Conservation (phyloP, 2,888 invertebrate species). For the Drosophila flavopinicola region DNA sequence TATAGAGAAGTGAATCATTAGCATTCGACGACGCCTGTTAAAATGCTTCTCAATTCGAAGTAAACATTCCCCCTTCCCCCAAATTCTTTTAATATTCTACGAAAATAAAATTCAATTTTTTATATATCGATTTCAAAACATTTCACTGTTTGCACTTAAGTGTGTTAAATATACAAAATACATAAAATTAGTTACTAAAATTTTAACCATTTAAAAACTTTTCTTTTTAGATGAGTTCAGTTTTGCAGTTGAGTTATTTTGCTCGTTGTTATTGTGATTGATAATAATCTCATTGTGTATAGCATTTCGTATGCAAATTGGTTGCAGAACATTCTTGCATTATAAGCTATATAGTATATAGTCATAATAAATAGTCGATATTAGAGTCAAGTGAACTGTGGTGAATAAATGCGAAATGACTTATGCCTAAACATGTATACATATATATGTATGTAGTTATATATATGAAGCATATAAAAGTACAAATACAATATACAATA, state of each 20-base stretch:
- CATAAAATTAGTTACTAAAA: slow-evolving; percentile 43
- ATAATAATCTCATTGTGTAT: slow-evolving; percentile 82
- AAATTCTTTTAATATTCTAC: neutral
- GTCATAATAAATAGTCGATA: slow-evolving; percentile 57
- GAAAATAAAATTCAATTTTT: neutral
- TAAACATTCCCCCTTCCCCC: too few species aligned
- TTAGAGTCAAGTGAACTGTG: slow-evolving; percentile 22
- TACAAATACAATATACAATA: slow-evolving; percentile 32
- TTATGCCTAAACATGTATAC: slow-evolving; percentile 21
- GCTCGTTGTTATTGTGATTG: slow-evolving; percentile 13
- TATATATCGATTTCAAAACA: slow-evolving; percentile 40
- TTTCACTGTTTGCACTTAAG: slow-evolving; percentile 42
- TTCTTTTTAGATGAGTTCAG: slow-evolving; percentile 33
- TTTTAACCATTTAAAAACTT: slow-evolving; percentile 43
- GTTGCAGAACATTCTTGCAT: slow-evolving; percentile 1
- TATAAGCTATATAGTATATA: slow-evolving; percentile 12
- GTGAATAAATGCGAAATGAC: slow-evolving; percentile 18
- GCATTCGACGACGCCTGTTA: too few species aligned
- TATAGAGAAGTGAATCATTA: too few species aligned
- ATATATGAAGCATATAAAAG: slow-evolving; percentile 24
- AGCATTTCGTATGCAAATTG: slow-evolving; percentile 2
- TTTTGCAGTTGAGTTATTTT: slow-evolving; percentile 27
- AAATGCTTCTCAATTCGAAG: too few species aligned
- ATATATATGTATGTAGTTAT: slow-evolving; percentile 7
- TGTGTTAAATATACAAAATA: slow-evolving; percentile 60